Conservation (phyloP, 2,113 vertebrate genomes). For the Geococcyx californianus region DNA sequence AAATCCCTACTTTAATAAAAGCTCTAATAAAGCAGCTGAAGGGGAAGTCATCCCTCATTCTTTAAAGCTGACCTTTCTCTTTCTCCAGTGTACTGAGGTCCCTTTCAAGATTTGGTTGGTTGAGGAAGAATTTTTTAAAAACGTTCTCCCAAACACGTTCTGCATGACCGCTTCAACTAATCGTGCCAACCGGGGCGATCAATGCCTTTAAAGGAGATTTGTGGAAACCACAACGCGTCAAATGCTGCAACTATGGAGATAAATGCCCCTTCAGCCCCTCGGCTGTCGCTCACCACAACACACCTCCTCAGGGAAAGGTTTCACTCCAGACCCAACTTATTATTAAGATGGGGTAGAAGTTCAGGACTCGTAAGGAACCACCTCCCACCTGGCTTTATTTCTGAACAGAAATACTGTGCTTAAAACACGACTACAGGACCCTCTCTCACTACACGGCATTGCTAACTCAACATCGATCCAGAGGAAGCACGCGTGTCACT, state of each 20-base stretch:
- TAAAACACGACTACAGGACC: not conserved
- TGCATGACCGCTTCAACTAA: constrained; percentile 75
- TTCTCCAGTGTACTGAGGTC: constrained; percentile 31
- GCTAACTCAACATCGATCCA: constrained; percentile 16
- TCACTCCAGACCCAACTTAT: constrained; percentile 70
- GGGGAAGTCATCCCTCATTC: constrained; percentile 27
- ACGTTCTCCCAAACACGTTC: constrained; percentile 74
- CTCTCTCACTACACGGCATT: not conserved
- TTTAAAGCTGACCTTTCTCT: constrained; percentile 50
- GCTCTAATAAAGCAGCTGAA: constrained; percentile 9
- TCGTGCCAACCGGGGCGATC: constrained; percentile 71
- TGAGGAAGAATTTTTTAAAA: constrained; percentile 45
- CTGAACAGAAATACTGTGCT: not conserved
- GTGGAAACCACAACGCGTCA: constrained; percentile 81
- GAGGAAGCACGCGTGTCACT: not conserved
- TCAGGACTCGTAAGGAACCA: constrained; percentile 38
- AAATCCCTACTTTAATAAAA: constrained; percentile 24
- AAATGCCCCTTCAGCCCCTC: constrained; percentile 76
- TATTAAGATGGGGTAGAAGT: constrained; percentile 57
- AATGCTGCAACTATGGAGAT: constrained; percentile 79
- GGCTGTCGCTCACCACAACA: constrained; percentile 75
- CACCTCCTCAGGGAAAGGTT: constrained; percentile 72
- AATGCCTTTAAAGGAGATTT: constrained; percentile 84
- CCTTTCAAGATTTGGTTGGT: constrained; percentile 49
- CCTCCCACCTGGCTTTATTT: constrained; percentile 44